These are phyloP conservation scores for Chlorospingus flavigularis DNA, from an alignment of 2,797 vertebrate genomes.

Conservation along the genomic window DNA sequence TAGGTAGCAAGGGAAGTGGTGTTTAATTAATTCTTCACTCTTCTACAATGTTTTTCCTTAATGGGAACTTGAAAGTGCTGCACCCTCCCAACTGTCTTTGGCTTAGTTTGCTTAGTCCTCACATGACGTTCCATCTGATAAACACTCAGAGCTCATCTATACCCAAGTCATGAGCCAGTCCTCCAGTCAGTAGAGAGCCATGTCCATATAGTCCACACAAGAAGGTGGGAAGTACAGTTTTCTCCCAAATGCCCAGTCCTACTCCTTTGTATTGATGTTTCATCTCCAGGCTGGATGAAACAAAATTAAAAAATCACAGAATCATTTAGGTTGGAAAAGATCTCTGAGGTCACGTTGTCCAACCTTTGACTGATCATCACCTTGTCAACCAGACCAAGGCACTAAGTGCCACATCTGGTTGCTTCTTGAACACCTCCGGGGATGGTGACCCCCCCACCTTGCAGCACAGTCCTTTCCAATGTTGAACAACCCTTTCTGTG, in stretches of 20 bases:
- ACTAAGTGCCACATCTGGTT: background rate
- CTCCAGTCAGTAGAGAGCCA: background rate
- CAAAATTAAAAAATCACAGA: background rate
- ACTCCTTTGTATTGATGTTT: background rate
- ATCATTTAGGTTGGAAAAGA: background rate
- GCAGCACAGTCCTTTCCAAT: background rate
- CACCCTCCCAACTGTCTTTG: background rate
- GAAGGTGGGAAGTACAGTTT: background rate
- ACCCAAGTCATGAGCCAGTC: background rate
- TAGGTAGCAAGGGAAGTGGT: background rate
- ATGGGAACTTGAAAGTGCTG: background rate
- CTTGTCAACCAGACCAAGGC: background rate
- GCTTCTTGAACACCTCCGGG: background rate
- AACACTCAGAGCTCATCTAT: background rate
- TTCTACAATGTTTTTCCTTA: background rate
- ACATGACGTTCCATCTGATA: background rate
- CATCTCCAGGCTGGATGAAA: background rate
- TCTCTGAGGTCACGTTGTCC: background rate
- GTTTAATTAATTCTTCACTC: background rate
- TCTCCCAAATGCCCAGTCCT: background rate
- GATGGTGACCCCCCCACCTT: background rate
- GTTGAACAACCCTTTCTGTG: background rate
- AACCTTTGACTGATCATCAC: background rate
- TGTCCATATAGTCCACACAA: background rate
- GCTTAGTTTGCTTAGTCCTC: background rate